Evolutionary conservation across 2,113 vertebrate species (phyloP), one percentile per base, ranked within the genome.

Genomic region (Perca fluviatilis): DNA sequence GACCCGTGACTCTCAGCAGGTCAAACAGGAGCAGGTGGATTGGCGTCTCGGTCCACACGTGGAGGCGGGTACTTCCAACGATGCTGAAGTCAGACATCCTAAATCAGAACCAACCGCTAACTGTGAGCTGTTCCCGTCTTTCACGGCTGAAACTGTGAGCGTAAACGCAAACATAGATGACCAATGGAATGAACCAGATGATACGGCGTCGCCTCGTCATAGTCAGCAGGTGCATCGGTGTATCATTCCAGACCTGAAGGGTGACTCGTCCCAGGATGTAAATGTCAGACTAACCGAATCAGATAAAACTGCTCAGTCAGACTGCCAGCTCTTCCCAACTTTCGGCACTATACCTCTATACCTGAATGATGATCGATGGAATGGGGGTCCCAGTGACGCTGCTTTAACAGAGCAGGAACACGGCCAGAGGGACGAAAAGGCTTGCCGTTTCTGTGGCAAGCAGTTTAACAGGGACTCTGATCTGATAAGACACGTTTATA

Each of bases 21-120:
- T 82, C 30, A 79, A 82, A 65, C 51, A 82, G 65, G 79, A 86
- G 51, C 57, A 43, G 19, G 30, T 33, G 46, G 69, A 79, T 43
- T 10, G 16, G n/a, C 18, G 5, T 5, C 25, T 78, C 57, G 51
- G 40, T 64, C 27, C 50, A 25, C 18, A 56, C 47, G 6, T 50
- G 51, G 60, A 82, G 47, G 40, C 18, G 6, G 40, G 58, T 16
- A 9, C 27, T 9, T 30, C 9, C 9, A 27, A 30, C 1, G 6
- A 21, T 18, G n/a, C 30, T 56, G 49, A 74, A 40, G 40, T 43
- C 25, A 6, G 4, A 56, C 40, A 36, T 19, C 30, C 49, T 1
- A 19, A 62, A 65, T 62, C 79, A 7, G 77, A 70, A 23, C 58
- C 23, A 11, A 23, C 16, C 25, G 9, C 23, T n/a, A 19, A 54